These are phyloP conservation scores for Macrotis lagotis DNA, from an alignment of 2,113 vertebrate genomes.

Conservation along the genomic window DNA sequence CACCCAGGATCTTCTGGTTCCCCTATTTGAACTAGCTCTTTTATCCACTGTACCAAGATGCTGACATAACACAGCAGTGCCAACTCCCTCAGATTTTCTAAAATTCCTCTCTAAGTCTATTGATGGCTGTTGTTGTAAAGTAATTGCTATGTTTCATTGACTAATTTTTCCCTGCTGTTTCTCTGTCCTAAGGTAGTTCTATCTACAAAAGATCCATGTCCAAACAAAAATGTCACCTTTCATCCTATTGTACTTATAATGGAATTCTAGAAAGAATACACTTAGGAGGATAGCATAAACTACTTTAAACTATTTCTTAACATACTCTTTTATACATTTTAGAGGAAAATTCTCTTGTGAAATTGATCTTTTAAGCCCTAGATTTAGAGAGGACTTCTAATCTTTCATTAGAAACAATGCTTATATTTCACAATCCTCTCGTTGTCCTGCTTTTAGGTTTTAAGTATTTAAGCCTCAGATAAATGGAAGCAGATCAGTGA, in stretches of 20 bases:
- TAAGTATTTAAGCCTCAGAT: not conserved
- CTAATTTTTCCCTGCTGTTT: constrained; percentile 15
- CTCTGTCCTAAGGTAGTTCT: constrained; percentile 35
- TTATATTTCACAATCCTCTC: not conserved
- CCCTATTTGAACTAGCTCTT: not conserved
- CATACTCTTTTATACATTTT: constrained; percentile 22
- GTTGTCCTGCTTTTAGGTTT: not conserved
- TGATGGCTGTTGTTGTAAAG: not conserved
- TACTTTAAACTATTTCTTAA: constrained; percentile 27
- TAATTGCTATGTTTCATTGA: not conserved
- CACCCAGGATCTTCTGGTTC: not conserved
- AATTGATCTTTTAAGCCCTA: constrained; percentile 24
- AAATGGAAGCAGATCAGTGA: not conserved
- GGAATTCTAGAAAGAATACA: constrained; percentile 37
- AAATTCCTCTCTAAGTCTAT: not conserved
- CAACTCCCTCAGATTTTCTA: not conserved
- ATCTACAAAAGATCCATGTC: constrained; percentile 25
- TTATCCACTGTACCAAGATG: not conserved
- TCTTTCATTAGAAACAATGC: constrained; percentile 38
- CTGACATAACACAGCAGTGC: not conserved
- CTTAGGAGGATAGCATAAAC: constrained; percentile 44
- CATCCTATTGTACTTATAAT: not conserved
- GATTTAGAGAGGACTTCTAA: constrained; percentile 7
- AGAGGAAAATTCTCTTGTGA: constrained; percentile 34
- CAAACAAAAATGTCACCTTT: constrained; percentile 34